Conservation (phyloP, 2,888 invertebrate species). For the Sesia bembeciformis region DNA sequence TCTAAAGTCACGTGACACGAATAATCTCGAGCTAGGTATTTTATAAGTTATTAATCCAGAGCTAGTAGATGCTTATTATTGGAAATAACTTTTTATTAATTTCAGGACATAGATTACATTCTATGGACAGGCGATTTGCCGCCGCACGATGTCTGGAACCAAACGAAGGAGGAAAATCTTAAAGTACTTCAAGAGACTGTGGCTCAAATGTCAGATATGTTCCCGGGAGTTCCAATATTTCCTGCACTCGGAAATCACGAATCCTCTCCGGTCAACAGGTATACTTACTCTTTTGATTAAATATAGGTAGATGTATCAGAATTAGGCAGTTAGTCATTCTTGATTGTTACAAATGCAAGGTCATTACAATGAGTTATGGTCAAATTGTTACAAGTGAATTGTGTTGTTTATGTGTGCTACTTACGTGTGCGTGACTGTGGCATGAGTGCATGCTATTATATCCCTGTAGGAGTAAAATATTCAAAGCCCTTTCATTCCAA, state of each 20-base stretch:
- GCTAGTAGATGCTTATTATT: too few relatives aligned
- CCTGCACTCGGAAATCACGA: conserved; percentile 98
- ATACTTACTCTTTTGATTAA: conserved; percentile 8
- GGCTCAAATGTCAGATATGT: conserved; percentile 87
- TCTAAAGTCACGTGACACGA: too few relatives aligned
- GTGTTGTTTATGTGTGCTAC: too few relatives aligned
- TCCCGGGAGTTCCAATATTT: conserved; percentile 94
- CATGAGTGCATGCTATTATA: too few relatives aligned
- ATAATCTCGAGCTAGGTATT: too few relatives aligned
- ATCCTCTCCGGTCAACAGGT: conserved; percentile 96
- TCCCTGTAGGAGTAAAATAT: too few relatives aligned
- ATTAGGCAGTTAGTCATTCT: too few relatives aligned
- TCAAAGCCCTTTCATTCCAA: too few relatives aligned
- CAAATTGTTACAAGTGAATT: neutral
- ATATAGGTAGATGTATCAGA: too few relatives aligned
- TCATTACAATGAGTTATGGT: neutral
- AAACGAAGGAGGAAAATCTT: conserved; percentile 90
- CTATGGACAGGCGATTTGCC: conserved; percentile 97
- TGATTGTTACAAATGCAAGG: neutral
- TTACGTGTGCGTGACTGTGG: too few relatives aligned
- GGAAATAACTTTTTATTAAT: conserved; percentile 6
- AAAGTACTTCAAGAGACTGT: conserved; percentile 90
- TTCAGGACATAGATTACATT: conserved; percentile 92
- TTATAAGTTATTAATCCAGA: too few relatives aligned
- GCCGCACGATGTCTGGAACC: conserved; percentile 96